These are phyloP conservation scores for Heliothis virescens DNA, from an alignment of 1,140 invertebrate species.

Conservation along the genomic window DNA sequence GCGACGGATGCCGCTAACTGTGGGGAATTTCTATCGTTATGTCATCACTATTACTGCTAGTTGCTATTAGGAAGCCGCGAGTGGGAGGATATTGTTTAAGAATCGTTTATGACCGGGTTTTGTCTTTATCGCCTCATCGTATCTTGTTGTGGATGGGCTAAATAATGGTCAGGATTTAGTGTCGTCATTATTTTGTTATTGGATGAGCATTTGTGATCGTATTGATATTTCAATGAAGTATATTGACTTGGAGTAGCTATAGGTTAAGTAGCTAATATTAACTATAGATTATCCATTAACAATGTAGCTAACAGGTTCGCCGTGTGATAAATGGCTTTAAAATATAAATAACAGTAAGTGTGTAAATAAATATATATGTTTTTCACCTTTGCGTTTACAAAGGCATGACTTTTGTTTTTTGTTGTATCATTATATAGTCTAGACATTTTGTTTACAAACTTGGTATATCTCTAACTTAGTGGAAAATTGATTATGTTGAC, in stretches of 20 bases:
- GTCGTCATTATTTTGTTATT: not conserved
- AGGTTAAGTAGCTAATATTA: too few species aligned
- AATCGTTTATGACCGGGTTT: conserved; percentile 30
- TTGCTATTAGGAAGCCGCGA: conserved; percentile 22
- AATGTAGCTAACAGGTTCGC: too few species aligned
- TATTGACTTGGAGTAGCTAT: not conserved
- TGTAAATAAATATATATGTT: too few species aligned
- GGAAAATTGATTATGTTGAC: too few species aligned
- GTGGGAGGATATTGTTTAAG: conserved; percentile 40
- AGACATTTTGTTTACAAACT: too few species aligned
- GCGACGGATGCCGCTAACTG: conserved; percentile 55
- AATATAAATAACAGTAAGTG: too few species aligned
- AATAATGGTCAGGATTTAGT: not conserved
- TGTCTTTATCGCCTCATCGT: conserved; percentile 9
- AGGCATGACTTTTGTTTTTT: too few species aligned
- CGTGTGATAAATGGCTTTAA: too few species aligned
- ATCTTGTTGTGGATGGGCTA: conserved; percentile 21
- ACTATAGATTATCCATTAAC: too few species aligned
- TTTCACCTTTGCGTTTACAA: too few species aligned
- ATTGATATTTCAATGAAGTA: not conserved
- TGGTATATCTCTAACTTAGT: too few species aligned
- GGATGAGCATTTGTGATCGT: not conserved
- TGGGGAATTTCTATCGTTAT: conserved; percentile 50
- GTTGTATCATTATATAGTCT: too few species aligned
- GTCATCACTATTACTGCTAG: conserved; percentile 48